Percentiles rank a stretch among this genome's conserved stretches.
phyloP scores from a whole-genome alignment of 2,888 invertebrate genomes.

The Uropetala carovei region DNA sequence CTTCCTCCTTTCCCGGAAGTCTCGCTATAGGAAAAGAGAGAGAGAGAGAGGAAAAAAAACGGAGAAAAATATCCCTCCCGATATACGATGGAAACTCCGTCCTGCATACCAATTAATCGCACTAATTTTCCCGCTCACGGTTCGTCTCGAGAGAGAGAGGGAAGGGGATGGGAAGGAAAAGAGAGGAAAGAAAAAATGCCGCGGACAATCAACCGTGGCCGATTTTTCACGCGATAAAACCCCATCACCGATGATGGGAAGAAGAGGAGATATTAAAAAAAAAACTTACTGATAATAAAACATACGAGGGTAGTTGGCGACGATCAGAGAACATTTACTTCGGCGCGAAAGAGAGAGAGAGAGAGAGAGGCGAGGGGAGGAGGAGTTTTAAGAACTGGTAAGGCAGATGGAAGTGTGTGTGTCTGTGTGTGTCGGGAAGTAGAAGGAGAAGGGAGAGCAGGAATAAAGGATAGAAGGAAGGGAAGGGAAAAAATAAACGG shows the following conservation, averaged over 20 bases:
- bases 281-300: background rate
- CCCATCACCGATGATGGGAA: conserved; percentile 6
- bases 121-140: background rate
- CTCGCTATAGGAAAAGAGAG: background rate
- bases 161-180: background rate
- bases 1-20: background rate
- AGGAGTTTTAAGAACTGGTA: too few species aligned
- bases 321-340: background rate
- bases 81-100: background rate
- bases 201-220: background rate
- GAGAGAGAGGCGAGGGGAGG: background rate
- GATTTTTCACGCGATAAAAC: conserved; percentile 32
- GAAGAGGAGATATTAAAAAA: background rate
- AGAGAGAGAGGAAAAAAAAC: too few species aligned
- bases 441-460: background rate
- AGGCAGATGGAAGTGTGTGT: background rate
- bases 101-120: conserved; percentile 32
- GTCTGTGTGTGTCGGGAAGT: background rate
- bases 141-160: background rate
- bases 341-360: background rate
- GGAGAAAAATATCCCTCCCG: background rate
- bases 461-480: background rate
- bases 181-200: background rate
- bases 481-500: background rate
- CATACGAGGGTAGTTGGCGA: conserved; percentile 12